These are phyloP conservation scores for Coilia nasus DNA, from an alignment of 2,797 vertebrate species.

Conservation along the genomic window DNA sequence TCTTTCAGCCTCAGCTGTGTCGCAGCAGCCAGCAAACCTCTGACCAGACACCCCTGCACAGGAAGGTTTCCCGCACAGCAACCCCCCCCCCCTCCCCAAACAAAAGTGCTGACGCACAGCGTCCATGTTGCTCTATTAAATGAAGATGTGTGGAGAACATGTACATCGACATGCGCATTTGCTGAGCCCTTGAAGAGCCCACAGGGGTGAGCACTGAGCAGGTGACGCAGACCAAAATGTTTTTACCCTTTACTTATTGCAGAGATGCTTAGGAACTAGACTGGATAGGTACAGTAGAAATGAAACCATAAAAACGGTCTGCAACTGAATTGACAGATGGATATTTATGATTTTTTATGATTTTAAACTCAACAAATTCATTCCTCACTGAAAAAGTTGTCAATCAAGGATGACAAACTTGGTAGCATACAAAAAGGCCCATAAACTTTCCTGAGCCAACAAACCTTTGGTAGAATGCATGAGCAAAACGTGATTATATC, in stretches of 20 bases:
- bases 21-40: constrained; percentile 4
- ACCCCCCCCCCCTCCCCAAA: too few relatives aligned
- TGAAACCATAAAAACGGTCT: background rate
- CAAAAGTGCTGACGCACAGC: background rate
- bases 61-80: background rate
- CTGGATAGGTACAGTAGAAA: background rate
- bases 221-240: background rate
- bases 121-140: background rate
- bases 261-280: background rate
- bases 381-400: background rate
- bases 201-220: background rate
- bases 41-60: background rate
- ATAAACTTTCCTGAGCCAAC: background rate
- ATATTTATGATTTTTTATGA: background rate
- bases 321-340: background rate
- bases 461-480: background rate
- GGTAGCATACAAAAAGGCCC: background rate
- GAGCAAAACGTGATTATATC: too few relatives aligned
- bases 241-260: background rate
- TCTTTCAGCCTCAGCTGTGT: background rate
- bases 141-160: background rate
- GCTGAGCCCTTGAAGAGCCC: too few relatives aligned
- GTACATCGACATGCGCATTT: background rate
- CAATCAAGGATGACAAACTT: background rate
- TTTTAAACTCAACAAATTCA: background rate